phyloP scores from a whole-genome alignment of 2,797 vertebrate genomes.

The Pogoniulus pusillus region DNA sequence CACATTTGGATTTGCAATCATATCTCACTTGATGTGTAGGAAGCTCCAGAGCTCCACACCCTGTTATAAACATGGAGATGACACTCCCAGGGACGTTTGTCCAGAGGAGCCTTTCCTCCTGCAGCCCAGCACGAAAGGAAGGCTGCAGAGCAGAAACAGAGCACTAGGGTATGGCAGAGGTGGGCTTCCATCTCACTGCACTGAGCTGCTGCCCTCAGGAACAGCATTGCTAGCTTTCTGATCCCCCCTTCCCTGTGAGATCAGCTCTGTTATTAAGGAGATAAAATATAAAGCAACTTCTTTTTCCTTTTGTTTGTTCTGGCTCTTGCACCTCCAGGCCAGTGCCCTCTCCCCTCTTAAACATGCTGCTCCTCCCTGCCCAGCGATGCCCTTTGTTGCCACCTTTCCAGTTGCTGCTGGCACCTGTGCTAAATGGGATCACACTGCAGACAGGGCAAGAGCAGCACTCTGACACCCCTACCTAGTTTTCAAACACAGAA shows the following conservation, averaged over 20 bases:
- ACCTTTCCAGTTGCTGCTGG: background rate
- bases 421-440: background rate
- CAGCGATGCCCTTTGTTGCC: background rate
- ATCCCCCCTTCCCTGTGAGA: background rate
- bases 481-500: background rate
- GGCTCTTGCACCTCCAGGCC: background rate
- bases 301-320: conserved; percentile 27
- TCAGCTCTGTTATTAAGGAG: conserved; percentile 4
- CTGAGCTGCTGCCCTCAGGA: background rate
- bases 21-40: background rate
- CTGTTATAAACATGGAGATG: background rate
- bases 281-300: background rate
- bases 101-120: background rate
- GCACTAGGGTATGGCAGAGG: background rate
- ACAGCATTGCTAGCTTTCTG: background rate
- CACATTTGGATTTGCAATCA: background rate
- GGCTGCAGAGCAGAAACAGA: background rate
- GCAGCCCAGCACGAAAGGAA: background rate
- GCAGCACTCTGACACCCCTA: background rate
- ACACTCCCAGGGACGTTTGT: background rate
- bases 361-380: conserved; percentile 18
- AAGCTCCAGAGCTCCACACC: conserved; percentile 2
- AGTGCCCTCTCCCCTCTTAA: background rate
- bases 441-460: background rate
- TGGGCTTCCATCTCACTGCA: background rate